Conservation (phyloP, 2,888 invertebrate genomes). For the Agrotis exclamationis region DNA sequence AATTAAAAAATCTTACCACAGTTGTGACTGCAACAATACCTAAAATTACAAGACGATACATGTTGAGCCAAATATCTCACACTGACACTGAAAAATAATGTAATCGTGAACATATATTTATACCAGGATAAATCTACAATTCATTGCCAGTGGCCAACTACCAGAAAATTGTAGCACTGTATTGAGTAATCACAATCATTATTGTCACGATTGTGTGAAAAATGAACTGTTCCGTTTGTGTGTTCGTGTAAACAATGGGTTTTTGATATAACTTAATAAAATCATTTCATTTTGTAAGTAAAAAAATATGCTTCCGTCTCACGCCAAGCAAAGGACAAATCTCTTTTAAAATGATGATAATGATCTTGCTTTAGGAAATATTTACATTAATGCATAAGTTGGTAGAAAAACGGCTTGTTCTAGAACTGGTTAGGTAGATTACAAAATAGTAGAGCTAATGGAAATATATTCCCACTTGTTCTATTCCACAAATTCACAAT, state of each 20-base stretch:
- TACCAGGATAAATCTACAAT: slow-evolving; percentile 25
- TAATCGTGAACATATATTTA: slow-evolving; percentile 35
- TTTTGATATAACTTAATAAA: neutral
- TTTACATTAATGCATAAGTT: neutral
- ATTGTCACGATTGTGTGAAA: slow-evolving; percentile 27
- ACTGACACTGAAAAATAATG: slow-evolving; percentile 36
- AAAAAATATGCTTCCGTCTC: neutral
- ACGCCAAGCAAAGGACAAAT: neutral
- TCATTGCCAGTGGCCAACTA: slow-evolving; percentile 52
- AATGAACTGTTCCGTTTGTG: neutral
- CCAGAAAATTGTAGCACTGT: slow-evolving; percentile 65
- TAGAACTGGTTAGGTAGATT: no score
- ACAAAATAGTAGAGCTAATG: no score
- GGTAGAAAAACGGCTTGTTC: neutral
- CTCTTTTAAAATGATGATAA: neutral
- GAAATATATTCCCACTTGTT: no score
- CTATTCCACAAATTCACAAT: no score
- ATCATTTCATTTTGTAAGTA: neutral
- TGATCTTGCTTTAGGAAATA: neutral
- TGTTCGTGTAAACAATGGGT: neutral
- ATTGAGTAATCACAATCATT: slow-evolving; percentile 21
- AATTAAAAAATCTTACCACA: slow-evolving; percentile 35
- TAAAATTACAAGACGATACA: slow-evolving; percentile 57
- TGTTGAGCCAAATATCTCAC: slow-evolving; percentile 28
- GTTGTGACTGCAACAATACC: slow-evolving; percentile 29